Conservation (phyloP, 2,888 invertebrate genomes). For the Eupithecia insigniata region DNA sequence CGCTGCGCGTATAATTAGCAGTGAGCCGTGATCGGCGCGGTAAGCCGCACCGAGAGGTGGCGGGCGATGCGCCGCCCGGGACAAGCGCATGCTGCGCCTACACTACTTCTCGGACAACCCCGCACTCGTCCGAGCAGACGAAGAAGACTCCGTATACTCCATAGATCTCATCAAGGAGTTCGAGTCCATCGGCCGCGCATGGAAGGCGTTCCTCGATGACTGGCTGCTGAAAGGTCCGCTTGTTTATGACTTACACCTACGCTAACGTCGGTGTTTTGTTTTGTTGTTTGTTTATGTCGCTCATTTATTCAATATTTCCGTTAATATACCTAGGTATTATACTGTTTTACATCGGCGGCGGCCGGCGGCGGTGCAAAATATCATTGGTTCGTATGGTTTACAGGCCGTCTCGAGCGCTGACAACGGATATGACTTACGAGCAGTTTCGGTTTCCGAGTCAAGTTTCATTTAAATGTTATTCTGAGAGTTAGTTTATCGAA, state of each 20-base stretch:
- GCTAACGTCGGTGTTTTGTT: slow-evolving; percentile 53
- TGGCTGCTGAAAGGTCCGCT: slow-evolving; percentile 83
- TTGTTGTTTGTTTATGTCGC: slow-evolving; percentile 45
- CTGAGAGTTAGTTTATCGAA: not conserved
- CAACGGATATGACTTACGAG: slow-evolving; percentile 37
- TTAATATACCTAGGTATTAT: not conserved
- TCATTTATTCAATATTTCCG: slow-evolving; percentile 9
- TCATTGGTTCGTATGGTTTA: slow-evolving; percentile 5
- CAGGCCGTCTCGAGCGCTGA: slow-evolving; percentile 20
- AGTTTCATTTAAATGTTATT: slow-evolving; percentile 28
- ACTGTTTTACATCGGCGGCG: not conserved
- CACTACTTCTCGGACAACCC: slow-evolving; percentile 93
- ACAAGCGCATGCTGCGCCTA: slow-evolving; percentile 90
- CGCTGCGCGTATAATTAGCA: slow-evolving; percentile 75
- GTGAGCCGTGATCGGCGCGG: slow-evolving; percentile 81
- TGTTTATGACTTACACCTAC: slow-evolving; percentile 69
- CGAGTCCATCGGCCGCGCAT: slow-evolving; percentile 90
- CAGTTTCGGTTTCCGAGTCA: slow-evolving; percentile 29
- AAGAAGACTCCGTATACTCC: slow-evolving; percentile 87
- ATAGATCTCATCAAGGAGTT: slow-evolving; percentile 95
- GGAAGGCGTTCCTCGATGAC: slow-evolving; percentile 90
- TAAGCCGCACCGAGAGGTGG: slow-evolving; percentile 77
- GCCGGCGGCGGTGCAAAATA: not conserved
- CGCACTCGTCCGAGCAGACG: slow-evolving; percentile 86
- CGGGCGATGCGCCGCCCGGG: slow-evolving; percentile 78